Conservation (phyloP, 1,140 invertebrate genomes). For the Latrodectus geometricus region DNA sequence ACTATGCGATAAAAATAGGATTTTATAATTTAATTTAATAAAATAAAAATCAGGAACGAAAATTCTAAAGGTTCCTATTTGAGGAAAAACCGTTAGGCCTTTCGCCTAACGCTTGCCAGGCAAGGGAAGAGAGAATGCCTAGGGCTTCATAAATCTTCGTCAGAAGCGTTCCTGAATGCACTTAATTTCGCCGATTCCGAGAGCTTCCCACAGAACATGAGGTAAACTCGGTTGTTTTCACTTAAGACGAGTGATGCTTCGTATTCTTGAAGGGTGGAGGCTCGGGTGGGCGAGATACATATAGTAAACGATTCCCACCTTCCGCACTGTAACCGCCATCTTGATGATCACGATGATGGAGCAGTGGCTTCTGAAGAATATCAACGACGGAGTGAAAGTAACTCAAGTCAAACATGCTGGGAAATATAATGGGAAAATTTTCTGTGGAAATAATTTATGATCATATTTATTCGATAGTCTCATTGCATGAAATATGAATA, state of each 20-base stretch:
- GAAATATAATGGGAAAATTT: neutral
- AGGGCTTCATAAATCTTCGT: constrained; percentile 33
- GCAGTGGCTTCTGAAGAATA: constrained; percentile 38
- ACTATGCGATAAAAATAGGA: neutral
- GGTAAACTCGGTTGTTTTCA: constrained; percentile 6
- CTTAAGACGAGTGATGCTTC: constrained; percentile 12
- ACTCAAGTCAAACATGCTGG: neutral
- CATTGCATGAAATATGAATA: too few relatives aligned
- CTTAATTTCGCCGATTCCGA: constrained; percentile 27
- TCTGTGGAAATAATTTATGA: too few relatives aligned
- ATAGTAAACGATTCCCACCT: constrained; percentile 32
- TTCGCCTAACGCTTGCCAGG: neutral
- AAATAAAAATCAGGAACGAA: neutral
- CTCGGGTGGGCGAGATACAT: neutral
- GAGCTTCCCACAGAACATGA: neutral
- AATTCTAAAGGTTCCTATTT: neutral
- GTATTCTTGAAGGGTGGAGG: constrained; percentile 29
- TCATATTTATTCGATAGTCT: too few relatives aligned
- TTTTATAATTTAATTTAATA: constrained; percentile 29
- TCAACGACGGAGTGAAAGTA: neutral
- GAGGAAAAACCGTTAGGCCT: neutral
- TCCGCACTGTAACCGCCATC: constrained; percentile 26
- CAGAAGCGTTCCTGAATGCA: constrained; percentile 28
- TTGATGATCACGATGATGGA: constrained; percentile 53
- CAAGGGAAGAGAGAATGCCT: neutral